Percentiles rank a stretch among this genome's conserved stretches.
Conservation (phyloP, 2,888 invertebrate genomes). For the Drosophila tripunctata region DNA sequence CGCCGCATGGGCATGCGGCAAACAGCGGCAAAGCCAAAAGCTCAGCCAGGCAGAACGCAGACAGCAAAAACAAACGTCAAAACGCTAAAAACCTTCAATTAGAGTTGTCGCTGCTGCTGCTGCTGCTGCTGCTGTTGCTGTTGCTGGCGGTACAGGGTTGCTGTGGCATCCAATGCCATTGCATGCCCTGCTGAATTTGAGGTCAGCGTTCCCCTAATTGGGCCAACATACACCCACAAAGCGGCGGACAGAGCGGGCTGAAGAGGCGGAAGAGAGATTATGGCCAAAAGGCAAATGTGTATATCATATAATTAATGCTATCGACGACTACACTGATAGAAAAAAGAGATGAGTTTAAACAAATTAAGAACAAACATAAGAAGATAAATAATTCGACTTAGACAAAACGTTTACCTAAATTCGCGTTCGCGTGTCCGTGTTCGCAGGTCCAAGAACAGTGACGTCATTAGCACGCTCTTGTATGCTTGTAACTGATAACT, state of each 20-base stretch:
- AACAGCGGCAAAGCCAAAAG: conserved; percentile 17
- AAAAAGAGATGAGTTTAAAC: too few relatives aligned
- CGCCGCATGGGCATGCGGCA: conserved; percentile 20
- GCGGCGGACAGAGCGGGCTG: background rate
- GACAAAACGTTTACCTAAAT: too few relatives aligned
- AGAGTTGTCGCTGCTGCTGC: conserved; percentile 41
- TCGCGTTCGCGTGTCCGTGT: too few relatives aligned
- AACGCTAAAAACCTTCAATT: conserved; percentile 73
- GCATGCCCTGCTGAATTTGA: conserved; percentile 67
- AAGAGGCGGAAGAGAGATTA: conserved; percentile 1
- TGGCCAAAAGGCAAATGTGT: conserved; percentile 18
- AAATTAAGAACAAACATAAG: too few relatives aligned
- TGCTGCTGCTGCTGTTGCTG: too few relatives aligned
- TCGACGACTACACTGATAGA: background rate
- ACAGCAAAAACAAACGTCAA: conserved; percentile 58
- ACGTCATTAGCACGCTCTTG: too few relatives aligned
- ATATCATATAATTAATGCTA: conserved; percentile 46
- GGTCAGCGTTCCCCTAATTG: conserved; percentile 65
- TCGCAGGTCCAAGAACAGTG: too few relatives aligned
- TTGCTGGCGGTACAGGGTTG: conserved; percentile 27
- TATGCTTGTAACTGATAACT: too few relatives aligned
- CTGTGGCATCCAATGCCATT: conserved; percentile 62
- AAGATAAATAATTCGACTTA: too few relatives aligned
- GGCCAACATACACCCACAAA: conserved; percentile 33
- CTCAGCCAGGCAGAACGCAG: conserved; percentile 57